Percentiles rank a stretch among this genome's conserved stretches.
Conservation (phyloP, 2,797 vertebrate genomes). For the Anolis apletophallus region DNA sequence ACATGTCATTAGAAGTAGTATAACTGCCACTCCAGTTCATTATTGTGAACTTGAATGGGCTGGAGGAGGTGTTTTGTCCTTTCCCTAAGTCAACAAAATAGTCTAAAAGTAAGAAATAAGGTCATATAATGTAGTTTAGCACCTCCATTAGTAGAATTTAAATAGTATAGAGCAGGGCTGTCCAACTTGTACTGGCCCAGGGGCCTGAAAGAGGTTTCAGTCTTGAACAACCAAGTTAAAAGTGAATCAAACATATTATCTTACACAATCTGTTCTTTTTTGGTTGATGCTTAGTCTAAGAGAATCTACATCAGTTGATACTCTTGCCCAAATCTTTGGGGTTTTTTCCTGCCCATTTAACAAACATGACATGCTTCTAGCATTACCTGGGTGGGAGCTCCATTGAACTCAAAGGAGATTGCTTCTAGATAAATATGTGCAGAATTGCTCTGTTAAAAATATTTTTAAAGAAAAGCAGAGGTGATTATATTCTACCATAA, state of each 20-base stretch:
- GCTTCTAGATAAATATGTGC: not conserved
- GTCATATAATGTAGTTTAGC: not conserved
- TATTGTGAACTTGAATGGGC: too few species aligned
- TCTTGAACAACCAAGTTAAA: not conserved
- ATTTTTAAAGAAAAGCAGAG: slow-evolving; percentile 32
- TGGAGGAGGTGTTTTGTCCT: too few species aligned
- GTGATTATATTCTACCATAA: slow-evolving; percentile 77
- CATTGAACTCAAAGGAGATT: not conserved
- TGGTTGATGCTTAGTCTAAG: slow-evolving; percentile 43
- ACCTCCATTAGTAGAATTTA: not conserved
- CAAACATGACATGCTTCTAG: slow-evolving; percentile 52
- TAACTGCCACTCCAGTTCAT: too few species aligned
- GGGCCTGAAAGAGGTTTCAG: not conserved
- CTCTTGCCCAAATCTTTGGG: slow-evolving; percentile 1
- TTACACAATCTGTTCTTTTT: slow-evolving; percentile 36
- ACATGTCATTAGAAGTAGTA: too few species aligned
- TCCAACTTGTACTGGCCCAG: too few species aligned
- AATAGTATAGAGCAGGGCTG: not conserved
- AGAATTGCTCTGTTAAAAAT: not conserved
- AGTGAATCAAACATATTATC: not conserved
- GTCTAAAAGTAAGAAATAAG: not conserved
- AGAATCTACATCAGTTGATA: not conserved
- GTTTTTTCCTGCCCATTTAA: slow-evolving; percentile 17
- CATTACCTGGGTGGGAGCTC: not conserved
- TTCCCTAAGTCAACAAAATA: too few species aligned